Conservation (phyloP, 2,797 vertebrate genomes). For the Malurus leucopterus region DNA sequence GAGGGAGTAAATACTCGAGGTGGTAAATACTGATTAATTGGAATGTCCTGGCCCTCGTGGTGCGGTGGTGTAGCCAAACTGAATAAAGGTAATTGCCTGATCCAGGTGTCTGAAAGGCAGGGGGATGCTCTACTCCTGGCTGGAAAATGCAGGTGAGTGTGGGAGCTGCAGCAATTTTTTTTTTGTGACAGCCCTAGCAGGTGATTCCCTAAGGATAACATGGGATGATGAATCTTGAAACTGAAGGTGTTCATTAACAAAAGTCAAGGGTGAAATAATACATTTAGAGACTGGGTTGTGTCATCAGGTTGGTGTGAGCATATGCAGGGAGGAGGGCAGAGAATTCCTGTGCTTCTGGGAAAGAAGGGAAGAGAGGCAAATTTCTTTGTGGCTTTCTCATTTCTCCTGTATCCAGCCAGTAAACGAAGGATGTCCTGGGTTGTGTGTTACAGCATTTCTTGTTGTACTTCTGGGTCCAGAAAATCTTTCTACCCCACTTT, state of each 20-base stretch:
- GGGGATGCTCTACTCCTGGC: neutral
- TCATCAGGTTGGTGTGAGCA: neutral
- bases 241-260: fast-evolving
- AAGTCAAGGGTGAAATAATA: neutral
- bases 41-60: neutral
- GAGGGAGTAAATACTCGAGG: neutral
- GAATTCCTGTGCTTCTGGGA: neutral
- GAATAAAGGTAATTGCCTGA: neutral
- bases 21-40: neutral
- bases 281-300: neutral
- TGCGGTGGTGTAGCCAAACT: neutral
- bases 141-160: neutral
- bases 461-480: neutral
- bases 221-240: neutral
- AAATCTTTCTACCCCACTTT: neutral
- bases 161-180: neutral
- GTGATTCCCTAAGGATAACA: neutral
- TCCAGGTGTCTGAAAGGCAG: neutral
- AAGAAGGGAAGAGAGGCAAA: neutral
- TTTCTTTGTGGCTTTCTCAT: neutral
- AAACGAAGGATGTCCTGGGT: neutral
- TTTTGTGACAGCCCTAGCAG: neutral
- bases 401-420: neutral
- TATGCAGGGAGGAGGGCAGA: neutral
- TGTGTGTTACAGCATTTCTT: neutral